Evolutionary conservation across 2,888 invertebrate genomes (phyloP).

Genomic region (Conomelus anceps): DNA sequence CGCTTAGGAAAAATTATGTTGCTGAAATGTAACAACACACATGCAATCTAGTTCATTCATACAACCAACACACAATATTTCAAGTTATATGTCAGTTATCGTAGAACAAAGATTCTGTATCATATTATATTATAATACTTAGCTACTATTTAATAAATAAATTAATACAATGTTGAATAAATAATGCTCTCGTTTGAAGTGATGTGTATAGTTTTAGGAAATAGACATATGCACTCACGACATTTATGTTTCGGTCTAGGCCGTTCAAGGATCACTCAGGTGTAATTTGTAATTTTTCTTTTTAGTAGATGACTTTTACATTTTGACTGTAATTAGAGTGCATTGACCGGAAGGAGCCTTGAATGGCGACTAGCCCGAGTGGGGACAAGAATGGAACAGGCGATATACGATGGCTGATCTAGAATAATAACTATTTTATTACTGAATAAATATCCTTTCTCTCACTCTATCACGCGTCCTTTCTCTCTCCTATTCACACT

Average conservation of each 20-base stretch:
- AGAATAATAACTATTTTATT: background rate
- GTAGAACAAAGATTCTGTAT: conserved; percentile 20
- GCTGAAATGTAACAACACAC: background rate
- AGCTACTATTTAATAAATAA: conserved; percentile 18
- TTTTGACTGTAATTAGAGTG: background rate
- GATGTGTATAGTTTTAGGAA: too few relatives aligned
- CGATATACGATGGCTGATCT: background rate
- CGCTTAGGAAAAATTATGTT: background rate
- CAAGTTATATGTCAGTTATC: background rate
- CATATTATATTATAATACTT: conserved; percentile 18
- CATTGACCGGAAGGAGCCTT: background rate
- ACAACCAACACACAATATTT: background rate
- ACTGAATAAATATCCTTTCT: background rate
- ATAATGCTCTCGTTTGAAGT: conserved; percentile 21
- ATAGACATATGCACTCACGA: too few relatives aligned
- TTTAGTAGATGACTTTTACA: background rate
- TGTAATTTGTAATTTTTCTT: background rate
- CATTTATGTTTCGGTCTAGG: background rate
- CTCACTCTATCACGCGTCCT: background rate
- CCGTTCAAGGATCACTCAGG: background rate
- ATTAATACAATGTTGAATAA: conserved; percentile 23
- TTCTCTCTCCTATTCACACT: background rate
- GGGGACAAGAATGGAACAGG: conserved; percentile 32
- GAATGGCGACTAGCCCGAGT: background rate
- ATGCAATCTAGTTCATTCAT: background rate